These are phyloP conservation scores for Microchirus variegatus DNA, from an alignment of 2,797 vertebrate genomes.

Conservation along the genomic window DNA sequence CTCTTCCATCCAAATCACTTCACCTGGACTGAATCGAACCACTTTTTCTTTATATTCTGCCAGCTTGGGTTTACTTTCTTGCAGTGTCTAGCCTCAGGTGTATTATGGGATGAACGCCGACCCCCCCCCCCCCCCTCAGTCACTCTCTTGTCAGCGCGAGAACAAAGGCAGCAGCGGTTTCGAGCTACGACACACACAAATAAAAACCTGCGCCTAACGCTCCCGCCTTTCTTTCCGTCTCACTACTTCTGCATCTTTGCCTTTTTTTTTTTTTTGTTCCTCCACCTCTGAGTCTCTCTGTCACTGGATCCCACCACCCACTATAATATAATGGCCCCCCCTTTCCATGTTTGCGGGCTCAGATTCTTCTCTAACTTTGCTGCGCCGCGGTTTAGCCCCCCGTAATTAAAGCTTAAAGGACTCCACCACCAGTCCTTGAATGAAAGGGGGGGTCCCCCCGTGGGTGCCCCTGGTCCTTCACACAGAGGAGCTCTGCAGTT, in stretches of 20 bases:
- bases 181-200: conserved; percentile 34
- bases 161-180: conserved; percentile 64
- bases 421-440: conserved; percentile 56
- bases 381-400: conserved; percentile 56
- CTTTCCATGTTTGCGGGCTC: conserved; percentile 36
- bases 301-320: conserved; percentile 23
- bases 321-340: conserved; percentile 45
- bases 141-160: conserved; percentile 59
- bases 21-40: conserved; percentile 66
- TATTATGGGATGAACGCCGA: conserved; percentile 63
- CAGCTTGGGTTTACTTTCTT: conserved; percentile 52
- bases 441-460: conserved; percentile 64
- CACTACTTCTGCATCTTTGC: conserved; percentile 22
- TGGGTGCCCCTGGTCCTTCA: conserved; percentile 63
- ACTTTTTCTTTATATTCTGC: conserved; percentile 41
- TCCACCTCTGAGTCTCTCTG: conserved; percentile 27
- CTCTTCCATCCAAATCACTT: conserved; percentile 57
- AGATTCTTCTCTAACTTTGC: conserved; percentile 47
- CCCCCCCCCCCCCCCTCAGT: conserved; percentile 51
- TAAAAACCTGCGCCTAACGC: conserved; percentile 53
- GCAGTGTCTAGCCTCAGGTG: conserved; percentile 59
- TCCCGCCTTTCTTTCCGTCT: conserved; percentile 38
- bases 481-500: conserved; percentile 57
- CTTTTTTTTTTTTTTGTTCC: conserved; percentile 13
- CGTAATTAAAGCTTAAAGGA: conserved; percentile 75